Evolutionary conservation across 2,113 vertebrate genomes (phyloP).

Genomic region (Acinonyx jubatus): DNA sequence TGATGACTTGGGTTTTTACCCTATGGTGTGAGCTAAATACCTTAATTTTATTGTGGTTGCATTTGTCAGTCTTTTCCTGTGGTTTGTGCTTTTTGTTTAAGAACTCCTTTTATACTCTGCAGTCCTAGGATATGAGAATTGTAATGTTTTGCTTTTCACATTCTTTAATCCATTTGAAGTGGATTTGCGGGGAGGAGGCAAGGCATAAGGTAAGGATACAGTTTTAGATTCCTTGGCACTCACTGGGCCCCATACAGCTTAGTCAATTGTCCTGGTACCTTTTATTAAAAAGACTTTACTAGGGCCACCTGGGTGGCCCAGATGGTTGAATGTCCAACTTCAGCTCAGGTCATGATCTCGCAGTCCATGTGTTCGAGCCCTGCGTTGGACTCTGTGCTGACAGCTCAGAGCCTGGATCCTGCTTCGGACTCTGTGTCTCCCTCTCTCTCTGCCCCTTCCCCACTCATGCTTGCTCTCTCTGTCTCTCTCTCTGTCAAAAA

Average conservation of each 20-base stretch:
- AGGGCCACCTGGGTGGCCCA: too few relatives aligned
- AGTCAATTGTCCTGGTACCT: neutral
- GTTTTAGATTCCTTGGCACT: neutral
- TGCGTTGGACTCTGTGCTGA: too few relatives aligned
- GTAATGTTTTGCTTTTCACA: neutral
- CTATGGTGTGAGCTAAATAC: neutral
- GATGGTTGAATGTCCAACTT: too few relatives aligned
- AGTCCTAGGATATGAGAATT: neutral
- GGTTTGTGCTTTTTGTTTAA: constrained; percentile 3
- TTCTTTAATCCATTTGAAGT: neutral
- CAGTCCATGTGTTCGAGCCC: too few relatives aligned
- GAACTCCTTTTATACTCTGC: neutral
- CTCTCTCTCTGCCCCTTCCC: too few relatives aligned
- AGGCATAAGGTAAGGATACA: too few relatives aligned
- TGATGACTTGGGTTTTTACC: neutral
- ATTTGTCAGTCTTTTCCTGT: neutral
- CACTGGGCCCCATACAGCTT: accelerated
- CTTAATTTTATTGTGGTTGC: neutral
- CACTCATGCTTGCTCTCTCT: too few relatives aligned
- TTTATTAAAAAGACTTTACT: neutral
- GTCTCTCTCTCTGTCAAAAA: too few relatives aligned
- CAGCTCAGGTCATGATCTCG: too few relatives aligned
- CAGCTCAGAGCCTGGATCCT: too few relatives aligned
- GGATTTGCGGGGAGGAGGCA: neutral
- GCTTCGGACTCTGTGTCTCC: too few relatives aligned